A percentile compares a stretch with the other conserved stretches of the same genome.
Evolutionary conservation across 2,888 invertebrate species (phyloP).

Genomic region (Helicoverpa assulta): DNA sequence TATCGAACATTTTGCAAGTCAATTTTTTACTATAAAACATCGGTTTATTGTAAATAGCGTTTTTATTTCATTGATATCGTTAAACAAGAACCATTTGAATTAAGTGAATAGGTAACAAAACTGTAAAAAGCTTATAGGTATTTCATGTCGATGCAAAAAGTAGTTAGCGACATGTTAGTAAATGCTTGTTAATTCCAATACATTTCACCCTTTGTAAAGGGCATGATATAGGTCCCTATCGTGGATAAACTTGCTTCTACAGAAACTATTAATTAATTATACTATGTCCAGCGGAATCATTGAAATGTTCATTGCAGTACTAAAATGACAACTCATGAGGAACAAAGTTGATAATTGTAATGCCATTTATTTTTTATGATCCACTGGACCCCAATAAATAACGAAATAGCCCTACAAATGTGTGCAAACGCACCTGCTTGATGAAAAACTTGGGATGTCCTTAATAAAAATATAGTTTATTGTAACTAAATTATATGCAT

Average conservation of each 20-base stretch:
- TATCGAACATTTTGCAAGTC: background rate
- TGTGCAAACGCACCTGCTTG: constrained; percentile 81
- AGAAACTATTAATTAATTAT: constrained; percentile 69
- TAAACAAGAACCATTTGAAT: constrained; percentile 11
- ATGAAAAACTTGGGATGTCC: constrained; percentile 78
- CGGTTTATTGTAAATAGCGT: constrained; percentile 1
- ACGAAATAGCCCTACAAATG: constrained; percentile 74
- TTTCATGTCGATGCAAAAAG: constrained; percentile 2
- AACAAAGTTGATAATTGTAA: constrained; percentile 81
- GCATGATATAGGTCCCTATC: constrained; percentile 14
- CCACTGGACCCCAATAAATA: constrained; percentile 74
- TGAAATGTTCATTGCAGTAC: constrained; percentile 71
- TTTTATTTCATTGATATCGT: background rate
- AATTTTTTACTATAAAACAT: background rate
- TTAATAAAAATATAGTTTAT: constrained; percentile 72
- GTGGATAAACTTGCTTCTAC: constrained; percentile 20
- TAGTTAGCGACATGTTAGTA: constrained; percentile 8
- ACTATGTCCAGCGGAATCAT: constrained; percentile 67
- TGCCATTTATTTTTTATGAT: constrained; percentile 82
- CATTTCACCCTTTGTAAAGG: constrained; percentile 33
- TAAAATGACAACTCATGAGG: constrained; percentile 72
- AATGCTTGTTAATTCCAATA: constrained; percentile 26
- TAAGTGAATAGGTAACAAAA: constrained; percentile 4
- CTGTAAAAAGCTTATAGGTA: constrained; percentile 3
- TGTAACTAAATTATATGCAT: constrained; percentile 61